Evolutionary conservation across 2,888 invertebrate species (phyloP), one percentile per base, ranked within the genome.

Genomic region (Reticulitermes lucifugus): DNA sequence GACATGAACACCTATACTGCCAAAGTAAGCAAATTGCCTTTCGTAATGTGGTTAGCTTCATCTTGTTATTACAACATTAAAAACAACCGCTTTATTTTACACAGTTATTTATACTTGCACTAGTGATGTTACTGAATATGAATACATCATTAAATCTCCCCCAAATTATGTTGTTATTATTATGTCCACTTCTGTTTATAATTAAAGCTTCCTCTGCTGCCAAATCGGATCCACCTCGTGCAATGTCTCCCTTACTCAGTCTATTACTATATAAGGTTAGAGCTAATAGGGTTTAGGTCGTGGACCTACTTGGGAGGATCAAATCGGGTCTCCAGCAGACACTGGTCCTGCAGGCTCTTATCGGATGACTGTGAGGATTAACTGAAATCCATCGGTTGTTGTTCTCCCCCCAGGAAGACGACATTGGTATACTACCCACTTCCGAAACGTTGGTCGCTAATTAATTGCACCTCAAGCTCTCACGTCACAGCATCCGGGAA

Each of bases 281-380:
- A n/a, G 81, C 70, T 81, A 81, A 81, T 81, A 81, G 65, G 81
- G 81, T 81, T 81, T 81, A 81, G 81, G 41, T 81, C 70, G 81
- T n/a, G 81, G 81, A 70, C 81, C 81, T 70, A 81, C 81, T 70
- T 46, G 22, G 81, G 81, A 46, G 81, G 81, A 81, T 81, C 65
- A 81, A 46, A 65, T 25, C 35, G 70, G 65, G 65, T 46, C 46
- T 77, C 77, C 77, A 77, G 77, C 77, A 46, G 77, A 14, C 46
- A 77, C 77, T 51, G 77, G 43, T 77, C 81, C 70, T 60, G 70
- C 43, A 43, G 70, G 43, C 81, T 81, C 81, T 81, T 81, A 81
- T 81, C 81, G 70, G 81, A 81, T 81, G 81, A 81, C 81, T 81
- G 70, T 70, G 81, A 81, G 81, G 81, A 65, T 81, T 81, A 81